Evolutionary conservation across 2,888 invertebrate genomes (phyloP).

Genomic region (Drosophila kuntzei): DNA sequence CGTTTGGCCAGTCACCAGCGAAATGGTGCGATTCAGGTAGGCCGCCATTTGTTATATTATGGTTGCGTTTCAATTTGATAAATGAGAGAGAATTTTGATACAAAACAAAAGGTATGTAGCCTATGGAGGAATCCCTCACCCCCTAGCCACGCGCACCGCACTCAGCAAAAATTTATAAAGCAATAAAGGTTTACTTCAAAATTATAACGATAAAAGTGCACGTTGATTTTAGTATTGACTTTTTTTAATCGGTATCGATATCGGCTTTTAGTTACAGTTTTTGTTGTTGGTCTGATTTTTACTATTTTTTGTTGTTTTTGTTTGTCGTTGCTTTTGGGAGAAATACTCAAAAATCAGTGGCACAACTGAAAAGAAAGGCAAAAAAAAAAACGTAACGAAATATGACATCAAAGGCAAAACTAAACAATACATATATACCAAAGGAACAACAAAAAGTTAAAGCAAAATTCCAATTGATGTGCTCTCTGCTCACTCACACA

Average conservation of each 20-base stretch:
- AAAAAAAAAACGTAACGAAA: conserved; percentile 57
- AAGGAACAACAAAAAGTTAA: conserved; percentile 21
- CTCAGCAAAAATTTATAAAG: conserved; percentile 8
- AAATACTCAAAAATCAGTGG: conserved; percentile 68
- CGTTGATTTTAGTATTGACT: conserved; percentile 34
- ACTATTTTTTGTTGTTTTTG: conserved; percentile 8
- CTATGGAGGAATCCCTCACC: conserved; percentile 36
- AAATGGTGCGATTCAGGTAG: conserved; percentile 95
- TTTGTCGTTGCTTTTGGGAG: conserved; percentile 32
- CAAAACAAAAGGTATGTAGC: conserved; percentile 80
- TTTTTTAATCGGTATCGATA: conserved; percentile 22
- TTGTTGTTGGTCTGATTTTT: conserved; percentile 8
- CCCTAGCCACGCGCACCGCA: conserved; percentile 4
- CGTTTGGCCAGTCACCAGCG: conserved; percentile 93
- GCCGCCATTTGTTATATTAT: conserved; percentile 90
- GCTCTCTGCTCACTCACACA: conserved; percentile 19
- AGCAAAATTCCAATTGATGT: conserved; percentile 37
- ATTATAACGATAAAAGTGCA: conserved; percentile 42
- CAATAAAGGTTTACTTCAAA: conserved; percentile 16
- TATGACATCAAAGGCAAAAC: conserved; percentile 59
- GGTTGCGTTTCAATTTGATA: conserved; percentile 25
- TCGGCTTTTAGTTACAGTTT: conserved; percentile 10
- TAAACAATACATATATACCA: conserved; percentile 21
- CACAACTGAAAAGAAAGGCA: conserved; percentile 73
- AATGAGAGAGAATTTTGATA: conserved; percentile 74